Evolutionary conservation across 1,140 invertebrate species (phyloP).

Genomic region (Eumeta japonica): DNA sequence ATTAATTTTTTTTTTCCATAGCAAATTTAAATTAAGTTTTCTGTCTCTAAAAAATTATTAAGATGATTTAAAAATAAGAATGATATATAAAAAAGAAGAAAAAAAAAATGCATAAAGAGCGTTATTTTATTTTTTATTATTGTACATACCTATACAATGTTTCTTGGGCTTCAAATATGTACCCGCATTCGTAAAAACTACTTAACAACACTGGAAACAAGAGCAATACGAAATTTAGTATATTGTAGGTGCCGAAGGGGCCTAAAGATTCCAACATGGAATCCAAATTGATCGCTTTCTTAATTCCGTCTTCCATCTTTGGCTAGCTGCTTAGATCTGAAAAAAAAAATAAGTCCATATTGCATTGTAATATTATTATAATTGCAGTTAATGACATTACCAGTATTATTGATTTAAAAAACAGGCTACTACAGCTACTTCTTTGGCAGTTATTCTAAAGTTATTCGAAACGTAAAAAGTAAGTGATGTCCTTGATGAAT

Average conservation of each 20-base stretch:
- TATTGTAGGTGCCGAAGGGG: slow-evolving; percentile 44
- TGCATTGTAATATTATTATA: too few relatives aligned
- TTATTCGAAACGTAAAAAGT: too few relatives aligned
- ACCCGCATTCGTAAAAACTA: slow-evolving; percentile 46
- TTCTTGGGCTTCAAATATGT: slow-evolving; percentile 44
- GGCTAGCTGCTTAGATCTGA: too few relatives aligned
- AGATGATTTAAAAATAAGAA: slow-evolving; percentile 4
- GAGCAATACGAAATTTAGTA: slow-evolving; percentile 41
- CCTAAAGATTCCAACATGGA: slow-evolving; percentile 39
- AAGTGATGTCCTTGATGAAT: too few relatives aligned
- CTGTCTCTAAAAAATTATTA: not conserved
- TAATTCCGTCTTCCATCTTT: slow-evolving; percentile 7
- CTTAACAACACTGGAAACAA: slow-evolving; percentile 41
- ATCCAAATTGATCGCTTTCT: slow-evolving; percentile 48
- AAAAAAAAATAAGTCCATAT: too few relatives aligned
- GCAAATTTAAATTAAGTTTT: not conserved
- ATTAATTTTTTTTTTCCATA: not conserved
- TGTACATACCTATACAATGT: slow-evolving; percentile 35
- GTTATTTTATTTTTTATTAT: not conserved
- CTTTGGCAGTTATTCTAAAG: too few relatives aligned
- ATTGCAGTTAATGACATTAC: too few relatives aligned
- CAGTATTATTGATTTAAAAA: too few relatives aligned
- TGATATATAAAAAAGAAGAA: too few relatives aligned
- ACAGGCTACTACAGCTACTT: too few relatives aligned
- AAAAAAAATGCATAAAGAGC: not conserved